Conservation (phyloP, 2,797 vertebrate genomes). For the Pangasius mekongensis region DNA sequence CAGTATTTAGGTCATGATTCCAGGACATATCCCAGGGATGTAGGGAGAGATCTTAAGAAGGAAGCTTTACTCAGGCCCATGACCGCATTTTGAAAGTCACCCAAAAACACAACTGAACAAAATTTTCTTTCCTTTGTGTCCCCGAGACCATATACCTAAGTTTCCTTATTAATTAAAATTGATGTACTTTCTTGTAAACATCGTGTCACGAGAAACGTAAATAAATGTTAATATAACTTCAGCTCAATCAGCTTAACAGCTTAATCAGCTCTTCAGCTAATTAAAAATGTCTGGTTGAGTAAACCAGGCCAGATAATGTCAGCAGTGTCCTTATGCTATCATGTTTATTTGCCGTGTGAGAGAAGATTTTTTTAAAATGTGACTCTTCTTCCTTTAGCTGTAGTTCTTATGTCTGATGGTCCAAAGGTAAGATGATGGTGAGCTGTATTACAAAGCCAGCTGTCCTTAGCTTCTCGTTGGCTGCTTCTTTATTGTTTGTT, state of each 20-base stretch:
- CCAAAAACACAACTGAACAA: neutral
- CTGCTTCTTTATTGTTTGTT: neutral
- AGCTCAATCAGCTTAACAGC: conserved; percentile 22
- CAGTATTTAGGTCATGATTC: conserved; percentile 20
- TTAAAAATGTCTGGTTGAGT: conserved; percentile 25
- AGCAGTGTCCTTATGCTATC: neutral
- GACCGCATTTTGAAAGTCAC: neutral
- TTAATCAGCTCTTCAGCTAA: conserved; percentile 20
- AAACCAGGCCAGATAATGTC: conserved; percentile 7
- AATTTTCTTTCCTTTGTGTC: neutral
- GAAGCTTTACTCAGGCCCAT: conserved; percentile 14
- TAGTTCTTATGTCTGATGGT: neutral
- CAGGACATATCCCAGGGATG: conserved; percentile 34
- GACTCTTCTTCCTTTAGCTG: neutral
- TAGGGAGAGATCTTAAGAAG: conserved; percentile 21
- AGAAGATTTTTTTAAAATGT: neutral
- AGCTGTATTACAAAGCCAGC: neutral
- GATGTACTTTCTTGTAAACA: neutral
- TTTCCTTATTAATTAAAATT: neutral
- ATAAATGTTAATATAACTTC: neutral
- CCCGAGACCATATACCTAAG: neutral
- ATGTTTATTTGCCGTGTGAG: neutral
- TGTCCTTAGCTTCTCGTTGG: neutral
- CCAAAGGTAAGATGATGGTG: neutral
- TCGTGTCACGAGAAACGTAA: neutral